Percentiles rank a stretch among this genome's conserved stretches.
phyloP scores from a whole-genome alignment of 2,113 vertebrate genomes.

The Phaethornis superciliosus region DNA sequence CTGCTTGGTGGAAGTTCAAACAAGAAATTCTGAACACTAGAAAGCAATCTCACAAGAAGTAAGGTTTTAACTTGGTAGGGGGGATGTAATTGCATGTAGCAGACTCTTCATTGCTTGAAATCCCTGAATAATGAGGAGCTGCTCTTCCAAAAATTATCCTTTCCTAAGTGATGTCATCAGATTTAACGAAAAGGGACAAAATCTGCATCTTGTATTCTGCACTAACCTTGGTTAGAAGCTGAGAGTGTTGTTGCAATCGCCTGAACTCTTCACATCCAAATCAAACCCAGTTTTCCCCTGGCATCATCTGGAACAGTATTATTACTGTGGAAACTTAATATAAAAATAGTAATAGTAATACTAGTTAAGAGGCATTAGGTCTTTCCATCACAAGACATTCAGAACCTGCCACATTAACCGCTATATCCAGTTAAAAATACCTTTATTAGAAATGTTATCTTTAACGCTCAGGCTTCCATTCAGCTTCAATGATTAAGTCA shows the following conservation, averaged over 20 bases:
- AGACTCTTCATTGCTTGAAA: not conserved
- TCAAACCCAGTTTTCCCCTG: not conserved
- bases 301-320: not conserved
- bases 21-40: not conserved
- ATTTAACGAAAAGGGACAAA: not conserved
- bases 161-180: not conserved
- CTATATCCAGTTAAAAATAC: not conserved
- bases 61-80: not conserved
- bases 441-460: not conserved
- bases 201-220: not conserved
- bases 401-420: not conserved
- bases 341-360: not conserved
- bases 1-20: not conserved
- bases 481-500: not conserved
- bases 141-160: not conserved
- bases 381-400: not conserved
- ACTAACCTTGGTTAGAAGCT: not conserved
- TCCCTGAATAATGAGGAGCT: not conserved
- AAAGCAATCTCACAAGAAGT: not conserved
- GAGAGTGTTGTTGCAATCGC: not conserved
- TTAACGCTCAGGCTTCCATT: not conserved
- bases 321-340: conserved; percentile 3
- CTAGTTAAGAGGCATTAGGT: conserved; percentile 8
- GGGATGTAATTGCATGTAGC: not conserved
- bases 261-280: not conserved